Percentiles rank a stretch among this genome's conserved stretches.
These are phyloP conservation scores for Kryptopterus vitreolus DNA, from an alignment of 2,797 vertebrate genomes.

Conservation along the genomic window DNA sequence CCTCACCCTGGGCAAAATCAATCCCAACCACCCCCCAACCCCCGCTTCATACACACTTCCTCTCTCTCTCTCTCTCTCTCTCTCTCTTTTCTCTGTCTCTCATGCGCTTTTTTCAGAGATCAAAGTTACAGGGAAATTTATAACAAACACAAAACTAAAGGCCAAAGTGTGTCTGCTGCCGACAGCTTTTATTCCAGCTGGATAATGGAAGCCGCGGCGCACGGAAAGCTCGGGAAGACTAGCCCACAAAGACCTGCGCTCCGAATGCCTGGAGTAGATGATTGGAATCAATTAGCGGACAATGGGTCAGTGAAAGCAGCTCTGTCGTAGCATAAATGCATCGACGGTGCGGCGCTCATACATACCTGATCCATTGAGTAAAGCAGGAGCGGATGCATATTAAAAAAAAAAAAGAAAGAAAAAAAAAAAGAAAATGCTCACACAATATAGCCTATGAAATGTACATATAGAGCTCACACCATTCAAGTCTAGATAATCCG, in stretches of 20 bases:
- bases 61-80: background rate
- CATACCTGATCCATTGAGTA: slow-evolving; percentile 29
- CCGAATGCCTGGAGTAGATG: slow-evolving; percentile 36
- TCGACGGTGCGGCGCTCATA: slow-evolving; percentile 21
- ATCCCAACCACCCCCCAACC: slow-evolving; percentile 25
- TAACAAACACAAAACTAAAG: slow-evolving; percentile 63
- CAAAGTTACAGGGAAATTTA: slow-evolving; percentile 67
- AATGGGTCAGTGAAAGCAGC: slow-evolving; percentile 49
- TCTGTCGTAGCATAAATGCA: slow-evolving; percentile 42
- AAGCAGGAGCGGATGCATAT: slow-evolving; percentile 13
- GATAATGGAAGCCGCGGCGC: slow-evolving; percentile 37
- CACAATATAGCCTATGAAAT: slow-evolving; percentile 16
- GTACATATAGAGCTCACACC: too few species aligned
- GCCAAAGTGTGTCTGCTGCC: slow-evolving; percentile 49
- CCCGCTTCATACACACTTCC: background rate
- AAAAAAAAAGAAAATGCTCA: too few species aligned
- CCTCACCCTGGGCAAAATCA: slow-evolving; percentile 61
- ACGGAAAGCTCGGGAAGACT: slow-evolving; percentile 21
- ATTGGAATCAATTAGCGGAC: slow-evolving; percentile 61
- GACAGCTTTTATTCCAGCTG: slow-evolving; percentile 47
- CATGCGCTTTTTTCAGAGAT: slow-evolving; percentile 64
- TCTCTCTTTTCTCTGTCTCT: slow-evolving; percentile 35
- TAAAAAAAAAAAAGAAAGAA: slow-evolving; percentile 22
- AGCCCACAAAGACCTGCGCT: slow-evolving; percentile 27
- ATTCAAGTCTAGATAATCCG: background rate